Percentiles rank a stretch among this genome's conserved stretches.
phyloP scores from a whole-genome alignment of 2,113 vertebrate species.

The Oncorhynchus nerka region DNA sequence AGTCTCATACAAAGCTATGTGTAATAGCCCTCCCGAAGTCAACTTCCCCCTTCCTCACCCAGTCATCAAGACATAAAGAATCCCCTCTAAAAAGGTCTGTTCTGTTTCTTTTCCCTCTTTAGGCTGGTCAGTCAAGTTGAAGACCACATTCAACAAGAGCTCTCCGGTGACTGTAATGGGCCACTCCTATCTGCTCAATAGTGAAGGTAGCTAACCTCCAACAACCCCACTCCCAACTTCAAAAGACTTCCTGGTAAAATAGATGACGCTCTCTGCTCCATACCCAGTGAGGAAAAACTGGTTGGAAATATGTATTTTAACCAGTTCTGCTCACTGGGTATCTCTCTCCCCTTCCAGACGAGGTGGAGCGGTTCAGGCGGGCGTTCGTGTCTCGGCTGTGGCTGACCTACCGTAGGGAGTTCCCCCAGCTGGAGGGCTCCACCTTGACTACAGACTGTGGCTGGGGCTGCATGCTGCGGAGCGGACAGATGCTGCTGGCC shows the following conservation, averaged over 20 bases:
- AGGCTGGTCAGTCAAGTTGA: slow-evolving; percentile 91
- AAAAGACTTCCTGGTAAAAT: not conserved
- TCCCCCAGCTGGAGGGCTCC: slow-evolving; percentile 83
- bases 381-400: slow-evolving; percentile 85
- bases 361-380: slow-evolving; percentile 80
- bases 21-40: no score
- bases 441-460: slow-evolving; percentile 87
- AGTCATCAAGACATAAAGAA: no score
- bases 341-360: slow-evolving; percentile 61
- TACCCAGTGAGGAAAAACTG: no score
- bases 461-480: slow-evolving; percentile 93
- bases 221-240: not conserved
- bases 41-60: no score
- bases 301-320: not conserved
- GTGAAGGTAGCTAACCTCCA: slow-evolving; percentile 72
- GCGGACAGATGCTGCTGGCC: slow-evolving; percentile 90
- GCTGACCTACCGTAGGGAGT: slow-evolving; percentile 88
- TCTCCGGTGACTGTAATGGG: slow-evolving; percentile 82
- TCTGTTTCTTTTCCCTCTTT: slow-evolving; percentile 10
- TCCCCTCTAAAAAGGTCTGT: not conserved
- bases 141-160: slow-evolving; percentile 84
- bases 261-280: no score
- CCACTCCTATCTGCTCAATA: slow-evolving; percentile 78
- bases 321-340: no score
- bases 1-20: no score